Conservation (phyloP, 1,140 invertebrate genomes). For the Uloborus diversus region DNA sequence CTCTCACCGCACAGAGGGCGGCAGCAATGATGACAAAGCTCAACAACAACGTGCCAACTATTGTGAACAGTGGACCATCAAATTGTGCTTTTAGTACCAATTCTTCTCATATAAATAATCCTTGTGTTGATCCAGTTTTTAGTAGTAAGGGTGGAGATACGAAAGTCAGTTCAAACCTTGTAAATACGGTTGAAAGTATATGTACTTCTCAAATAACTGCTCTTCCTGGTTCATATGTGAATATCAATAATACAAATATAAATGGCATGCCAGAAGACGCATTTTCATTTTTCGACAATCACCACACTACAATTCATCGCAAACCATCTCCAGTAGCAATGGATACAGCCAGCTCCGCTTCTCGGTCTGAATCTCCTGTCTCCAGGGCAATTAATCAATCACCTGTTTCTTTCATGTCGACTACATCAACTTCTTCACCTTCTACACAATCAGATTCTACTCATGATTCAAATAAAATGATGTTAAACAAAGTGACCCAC, state of each 20-base stretch:
- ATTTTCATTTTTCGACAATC: slow-evolving; percentile 52
- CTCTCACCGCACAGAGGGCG: slow-evolving; percentile 75
- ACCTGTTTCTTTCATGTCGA: slow-evolving; percentile 55
- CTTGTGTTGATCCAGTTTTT: slow-evolving; percentile 21
- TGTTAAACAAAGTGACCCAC: slow-evolving; percentile 67
- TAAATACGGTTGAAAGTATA: slow-evolving; percentile 61
- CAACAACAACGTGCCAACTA: slow-evolving; percentile 63
- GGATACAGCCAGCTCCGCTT: slow-evolving; percentile 65
- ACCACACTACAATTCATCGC: slow-evolving; percentile 71
- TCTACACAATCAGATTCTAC: slow-evolving; percentile 56
- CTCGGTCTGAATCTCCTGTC: slow-evolving; percentile 54
- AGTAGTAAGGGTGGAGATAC: not conserved
- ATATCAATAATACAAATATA: slow-evolving; percentile 23
- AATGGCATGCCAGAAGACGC: slow-evolving; percentile 48
- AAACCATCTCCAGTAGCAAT: slow-evolving; percentile 72
- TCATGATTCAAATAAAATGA: slow-evolving; percentile 17
- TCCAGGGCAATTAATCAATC: slow-evolving; percentile 43
- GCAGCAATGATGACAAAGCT: slow-evolving; percentile 64
- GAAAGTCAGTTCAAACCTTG: slow-evolving; percentile 55
- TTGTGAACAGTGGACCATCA: slow-evolving; percentile 67
- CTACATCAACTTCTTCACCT: slow-evolving; percentile 56
- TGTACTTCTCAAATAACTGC: slow-evolving; percentile 60
- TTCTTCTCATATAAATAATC: not conserved
- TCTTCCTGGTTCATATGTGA: slow-evolving; percentile 52
- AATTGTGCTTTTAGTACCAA: slow-evolving; percentile 69